These are phyloP conservation scores for Bugulina stolonifera DNA, from an alignment of 2,888 invertebrate species.

Conservation along the genomic window DNA sequence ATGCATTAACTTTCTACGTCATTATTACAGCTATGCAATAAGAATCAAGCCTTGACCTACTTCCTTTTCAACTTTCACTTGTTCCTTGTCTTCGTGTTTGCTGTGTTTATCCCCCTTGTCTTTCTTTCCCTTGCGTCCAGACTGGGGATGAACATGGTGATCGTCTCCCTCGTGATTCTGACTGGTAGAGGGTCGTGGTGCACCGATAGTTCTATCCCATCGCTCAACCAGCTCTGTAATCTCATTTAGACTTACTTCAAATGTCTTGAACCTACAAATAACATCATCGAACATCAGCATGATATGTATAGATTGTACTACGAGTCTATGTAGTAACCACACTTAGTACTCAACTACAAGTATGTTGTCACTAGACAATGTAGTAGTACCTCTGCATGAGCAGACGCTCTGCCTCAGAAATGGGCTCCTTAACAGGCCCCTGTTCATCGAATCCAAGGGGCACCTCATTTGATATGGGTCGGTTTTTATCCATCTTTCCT, in stretches of 20 bases:
- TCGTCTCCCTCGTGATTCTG: slow-evolving; percentile 43
- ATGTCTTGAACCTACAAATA: slow-evolving; percentile 46
- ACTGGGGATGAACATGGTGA: slow-evolving; percentile 39
- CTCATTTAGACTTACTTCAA: slow-evolving; percentile 47
- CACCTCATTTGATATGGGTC: slow-evolving; percentile 31
- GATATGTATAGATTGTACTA: too few species aligned
- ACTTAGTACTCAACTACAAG: too few species aligned
- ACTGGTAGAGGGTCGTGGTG: slow-evolving; percentile 41
- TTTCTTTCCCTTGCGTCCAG: slow-evolving; percentile 42
- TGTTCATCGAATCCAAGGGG: slow-evolving; percentile 33
- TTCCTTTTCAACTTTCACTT: slow-evolving; percentile 39
- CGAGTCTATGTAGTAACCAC: too few species aligned
- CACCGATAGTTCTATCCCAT: slow-evolving; percentile 50
- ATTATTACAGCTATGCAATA: too few species aligned
- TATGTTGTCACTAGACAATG: too few species aligned
- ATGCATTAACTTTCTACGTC: too few species aligned
- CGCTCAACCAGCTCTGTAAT: slow-evolving; percentile 46
- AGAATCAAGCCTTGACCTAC: too few species aligned
- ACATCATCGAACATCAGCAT: not conserved
- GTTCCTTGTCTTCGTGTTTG: slow-evolving; percentile 40
- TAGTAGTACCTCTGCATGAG: slow-evolving; percentile 47
- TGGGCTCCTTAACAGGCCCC: slow-evolving; percentile 35
- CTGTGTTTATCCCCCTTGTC: slow-evolving; percentile 39
- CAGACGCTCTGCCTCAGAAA: slow-evolving; percentile 44
- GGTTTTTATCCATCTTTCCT: slow-evolving; percentile 36